Base-by-base conservation (phyloP, 2,113 vertebrate genomes). In the Anser cygnoides region DNA sequence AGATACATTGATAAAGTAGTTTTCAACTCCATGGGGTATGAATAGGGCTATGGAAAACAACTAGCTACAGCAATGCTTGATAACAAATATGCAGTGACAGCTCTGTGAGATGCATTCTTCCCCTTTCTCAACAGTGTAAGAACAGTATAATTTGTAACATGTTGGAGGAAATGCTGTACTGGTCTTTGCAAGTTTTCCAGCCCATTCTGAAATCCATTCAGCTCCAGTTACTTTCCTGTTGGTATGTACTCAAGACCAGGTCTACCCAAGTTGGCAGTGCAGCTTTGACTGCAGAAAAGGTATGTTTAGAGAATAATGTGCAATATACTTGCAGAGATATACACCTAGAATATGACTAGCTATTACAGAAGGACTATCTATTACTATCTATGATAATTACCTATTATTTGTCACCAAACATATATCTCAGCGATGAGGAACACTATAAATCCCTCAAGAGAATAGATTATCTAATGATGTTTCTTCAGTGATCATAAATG, bases 31-130 rank as follows among this genome's bases (percentile, higher is more conserved):
- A 21, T 73, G 92, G 81, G 89, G 91, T 93, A 68, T 92, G 91
- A 95, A 95, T 91, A 94, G 86, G 35, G 73, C 79, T 93, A 89
- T 94, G 87, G 81, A 96, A 96, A 93, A 95, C 74, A 91, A 74
- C 89, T 94, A 79, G 87, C 91, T 92, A 82, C 85, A 91, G 84
- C 81, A 94, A 94, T 83, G 66, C 87, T 76, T 66, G 74, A 94
- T 96, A 96, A 89, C 78, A 73, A 95, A 94, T 87, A 96, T 16
- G n/a, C 84, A 85, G 74, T 37, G 89, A 91, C 96, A 84, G 87
- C 91, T 96, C 71, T 62, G 86, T 87, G 84, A 85, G 85, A 79
- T 72, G 50, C 55, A 92, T 89, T 95, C 86, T 87, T 93, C 85
- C 72, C 75, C 39, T 57, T 89, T 91, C 77, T 87, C 71, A 87